phyloP scores from a whole-genome alignment of 2,888 invertebrate species.

The Boloria euphrosyne region DNA sequence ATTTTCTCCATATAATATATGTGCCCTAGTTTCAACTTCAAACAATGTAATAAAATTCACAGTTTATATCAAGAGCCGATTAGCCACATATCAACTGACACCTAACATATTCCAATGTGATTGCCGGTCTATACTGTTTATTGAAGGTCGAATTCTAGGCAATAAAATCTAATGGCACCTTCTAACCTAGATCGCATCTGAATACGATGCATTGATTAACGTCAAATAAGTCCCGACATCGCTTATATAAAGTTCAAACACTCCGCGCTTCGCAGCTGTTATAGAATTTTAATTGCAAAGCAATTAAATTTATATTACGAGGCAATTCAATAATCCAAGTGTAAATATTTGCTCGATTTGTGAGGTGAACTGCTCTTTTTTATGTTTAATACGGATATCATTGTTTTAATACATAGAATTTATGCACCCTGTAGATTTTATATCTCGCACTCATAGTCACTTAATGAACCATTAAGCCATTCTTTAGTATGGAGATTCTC shows the following conservation, averaged over 20 bases:
- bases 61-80: slow-evolving; percentile 10
- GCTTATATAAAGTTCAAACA: slow-evolving; percentile 38
- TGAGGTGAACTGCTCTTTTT: background rate
- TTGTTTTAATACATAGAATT: too few relatives aligned
- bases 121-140: slow-evolving; percentile 44
- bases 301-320: slow-evolving; percentile 24
- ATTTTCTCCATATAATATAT: slow-evolving; percentile 9
- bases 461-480: too few relatives aligned
- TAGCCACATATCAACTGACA: slow-evolving; percentile 21
- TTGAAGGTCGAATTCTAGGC: slow-evolving; percentile 65
- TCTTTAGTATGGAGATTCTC: too few relatives aligned
- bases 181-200: slow-evolving; percentile 71
- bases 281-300: slow-evolving; percentile 38
- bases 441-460: too few relatives aligned
- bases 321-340: slow-evolving; percentile 17
- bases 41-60: slow-evolving; percentile 15
- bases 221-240: slow-evolving; percentile 56
- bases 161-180: slow-evolving; percentile 64
- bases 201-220: slow-evolving; percentile 51
- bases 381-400: background rate
- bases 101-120: slow-evolving; percentile 28
- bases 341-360: slow-evolving; percentile 23
- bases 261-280: slow-evolving; percentile 23
- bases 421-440: too few relatives aligned
- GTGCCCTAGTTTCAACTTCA: slow-evolving; percentile 11